Evolutionary conservation across 1,140 invertebrate genomes (phyloP), one percentile per base, ranked within the genome.

Genomic region (Penaeus indicus): DNA sequence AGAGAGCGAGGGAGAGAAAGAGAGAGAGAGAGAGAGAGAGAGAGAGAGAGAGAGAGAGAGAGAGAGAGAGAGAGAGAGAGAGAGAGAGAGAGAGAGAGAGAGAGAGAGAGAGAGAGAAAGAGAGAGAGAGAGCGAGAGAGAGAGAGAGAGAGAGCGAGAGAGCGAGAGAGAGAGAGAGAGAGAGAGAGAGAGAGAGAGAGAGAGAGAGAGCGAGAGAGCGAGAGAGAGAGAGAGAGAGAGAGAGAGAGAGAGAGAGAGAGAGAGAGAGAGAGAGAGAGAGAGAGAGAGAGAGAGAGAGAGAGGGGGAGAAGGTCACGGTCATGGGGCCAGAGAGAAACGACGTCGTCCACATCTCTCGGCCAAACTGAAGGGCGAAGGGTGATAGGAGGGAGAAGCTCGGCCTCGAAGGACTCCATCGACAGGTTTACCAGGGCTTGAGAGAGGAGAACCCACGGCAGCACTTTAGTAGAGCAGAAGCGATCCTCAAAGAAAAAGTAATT

Each of bases 81-180:
- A 32, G 32, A 72, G 67, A 72, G 3, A 32, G 13, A 27, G 67
- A 69, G 67, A 69, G 67, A 69, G 67, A 69, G 13, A 69, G 67
- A 69, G 67, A 69, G 67, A 69, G 67, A 69, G 67, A 69, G 13
- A 69, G 67, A 69, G 67, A 69, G 27, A 27, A 13, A 69, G 67
- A 69, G 67, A n/a, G 27, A 69, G 27, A 27, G 67, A 69, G 67
- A 69, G 27, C 3, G 27, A 69, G 67, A 69, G 67, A 69, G 67
- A 69, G 67, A 69, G 67, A 69, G 67, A 69, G 67, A 69, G 67
- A 69, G 67, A 69, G 67, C 3, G 67, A 69, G 67, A 69, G 67
- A 69, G 67, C 3, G 67, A 69, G 67, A 69, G 67, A 69, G 67
- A 69, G 67, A 69, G 67, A 69, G 42, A 47, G 42, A 47, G 42